phyloP scores from a whole-genome alignment of 2,888 invertebrate species.

The Drosophila peninsularis region DNA sequence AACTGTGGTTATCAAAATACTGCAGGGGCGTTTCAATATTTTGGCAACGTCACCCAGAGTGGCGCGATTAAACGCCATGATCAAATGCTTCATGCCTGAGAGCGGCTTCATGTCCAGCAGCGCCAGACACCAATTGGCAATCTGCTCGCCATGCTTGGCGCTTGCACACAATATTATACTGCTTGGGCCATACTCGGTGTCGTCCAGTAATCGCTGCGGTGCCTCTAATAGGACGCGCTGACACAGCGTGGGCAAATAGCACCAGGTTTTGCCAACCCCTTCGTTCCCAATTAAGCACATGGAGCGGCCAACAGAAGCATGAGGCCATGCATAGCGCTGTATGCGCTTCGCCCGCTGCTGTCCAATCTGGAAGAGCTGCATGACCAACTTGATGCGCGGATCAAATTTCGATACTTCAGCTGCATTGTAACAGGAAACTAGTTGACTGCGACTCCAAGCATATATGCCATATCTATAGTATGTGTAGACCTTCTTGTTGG shows the following conservation, averaged over 20 bases:
- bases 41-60: background rate
- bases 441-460: slow-evolving; percentile 17
- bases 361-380: background rate
- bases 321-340: slow-evolving; percentile 56
- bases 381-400: background rate
- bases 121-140: background rate
- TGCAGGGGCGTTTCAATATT: slow-evolving; percentile 10
- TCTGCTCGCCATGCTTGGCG: slow-evolving; percentile 11
- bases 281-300: slow-evolving; percentile 42
- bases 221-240: slow-evolving; percentile 1
- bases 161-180: slow-evolving; percentile 38
- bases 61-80: slow-evolving; percentile 13
- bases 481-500: background rate
- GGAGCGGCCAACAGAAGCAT: slow-evolving; percentile 33
- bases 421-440: slow-evolving; percentile 12
- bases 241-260: slow-evolving; percentile 50
- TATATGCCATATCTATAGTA: slow-evolving; percentile 24
- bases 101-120: background rate
- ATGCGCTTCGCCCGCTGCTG: slow-evolving; percentile 6
- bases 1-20: slow-evolving; percentile 47
- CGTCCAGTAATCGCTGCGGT: background rate
- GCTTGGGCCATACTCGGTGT: slow-evolving; percentile 30
- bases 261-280: slow-evolving; percentile 51
- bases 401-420: background rate
- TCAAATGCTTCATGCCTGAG: background rate